Percentiles rank a stretch among this genome's conserved stretches.
phyloP scores from a whole-genome alignment of 2,797 vertebrate species.

The Peromyscus attwateri region DNA sequence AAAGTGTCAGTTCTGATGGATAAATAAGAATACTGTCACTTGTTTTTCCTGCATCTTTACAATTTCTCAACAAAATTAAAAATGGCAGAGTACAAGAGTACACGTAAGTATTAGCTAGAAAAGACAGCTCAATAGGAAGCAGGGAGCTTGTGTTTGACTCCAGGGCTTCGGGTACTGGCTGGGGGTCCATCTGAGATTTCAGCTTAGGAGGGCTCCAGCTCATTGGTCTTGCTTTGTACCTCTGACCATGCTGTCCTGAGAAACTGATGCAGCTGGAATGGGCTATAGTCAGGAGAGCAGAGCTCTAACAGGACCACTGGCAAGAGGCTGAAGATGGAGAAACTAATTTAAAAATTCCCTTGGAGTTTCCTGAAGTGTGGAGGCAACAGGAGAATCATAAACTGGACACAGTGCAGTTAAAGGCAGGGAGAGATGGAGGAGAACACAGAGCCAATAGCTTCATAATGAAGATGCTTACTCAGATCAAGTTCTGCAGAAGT shows the following conservation, averaged over 20 bases:
- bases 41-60: slow-evolving; percentile 17
- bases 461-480: fast-evolving
- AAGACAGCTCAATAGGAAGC: not conserved
- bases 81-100: not conserved
- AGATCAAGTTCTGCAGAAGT: not conserved
- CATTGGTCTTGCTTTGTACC: not conserved
- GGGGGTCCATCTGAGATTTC: not conserved
- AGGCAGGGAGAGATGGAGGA: not conserved
- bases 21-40: not conserved
- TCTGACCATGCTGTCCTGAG: not conserved
- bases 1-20: not conserved
- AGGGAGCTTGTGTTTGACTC: not conserved
- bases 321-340: not conserved
- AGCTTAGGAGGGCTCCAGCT: not conserved
- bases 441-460: not conserved
- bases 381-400: not conserved
- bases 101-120: not conserved
- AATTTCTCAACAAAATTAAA: not conserved
- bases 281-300: not conserved
- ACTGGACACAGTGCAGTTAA: fast-evolving
- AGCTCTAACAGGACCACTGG: fast-evolving
- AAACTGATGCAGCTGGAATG: too few species aligned
- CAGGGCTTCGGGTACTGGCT: not conserved
- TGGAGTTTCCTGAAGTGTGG: not conserved
- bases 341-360: not conserved